Conservation (phyloP, 2,888 invertebrate species). For the Bombylius discolor region DNA sequence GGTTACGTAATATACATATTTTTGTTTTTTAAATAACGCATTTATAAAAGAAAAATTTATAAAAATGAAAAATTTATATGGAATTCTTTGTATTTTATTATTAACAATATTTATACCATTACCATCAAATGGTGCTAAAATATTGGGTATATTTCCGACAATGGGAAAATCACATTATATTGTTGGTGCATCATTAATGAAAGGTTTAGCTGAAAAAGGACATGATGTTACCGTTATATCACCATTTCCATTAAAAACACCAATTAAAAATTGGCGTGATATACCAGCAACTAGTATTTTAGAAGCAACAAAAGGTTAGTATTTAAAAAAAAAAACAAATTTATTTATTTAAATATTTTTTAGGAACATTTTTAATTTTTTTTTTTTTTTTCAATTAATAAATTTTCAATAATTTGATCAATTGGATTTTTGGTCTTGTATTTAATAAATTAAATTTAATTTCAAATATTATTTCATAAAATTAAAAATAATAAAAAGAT, state of each 20-base stretch:
- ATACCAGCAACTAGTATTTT: constrained; percentile 14
- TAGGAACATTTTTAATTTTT: not conserved
- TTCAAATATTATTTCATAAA: too few relatives aligned
- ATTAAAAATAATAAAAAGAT: too few relatives aligned
- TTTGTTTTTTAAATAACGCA: too few relatives aligned
- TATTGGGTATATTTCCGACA: constrained; percentile 5
- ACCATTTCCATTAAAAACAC: constrained; percentile 24
- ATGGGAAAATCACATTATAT: constrained; percentile 20
- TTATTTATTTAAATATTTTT: not conserved
- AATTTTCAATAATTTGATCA: too few relatives aligned
- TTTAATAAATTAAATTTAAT: too few relatives aligned
- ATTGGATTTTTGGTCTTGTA: too few relatives aligned
- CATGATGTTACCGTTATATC: constrained; percentile 31
- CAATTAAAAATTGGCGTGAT: constrained; percentile 22
- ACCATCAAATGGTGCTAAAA: constrained; percentile 3
- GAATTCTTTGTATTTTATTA: too few relatives aligned
- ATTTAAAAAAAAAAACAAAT: not conserved
- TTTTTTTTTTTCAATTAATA: too few relatives aligned
- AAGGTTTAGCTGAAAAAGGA: constrained; percentile 26
- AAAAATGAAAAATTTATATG: not conserved
- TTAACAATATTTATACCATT: not conserved
- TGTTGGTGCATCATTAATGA: constrained; percentile 27
- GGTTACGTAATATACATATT: too few relatives aligned
- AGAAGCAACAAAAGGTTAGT: constrained; percentile 4
- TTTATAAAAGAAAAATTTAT: not conserved